These are phyloP conservation scores for Hapalemur alaotrensis DNA, from an alignment of 2,797 vertebrate species.

Conservation along the genomic window DNA sequence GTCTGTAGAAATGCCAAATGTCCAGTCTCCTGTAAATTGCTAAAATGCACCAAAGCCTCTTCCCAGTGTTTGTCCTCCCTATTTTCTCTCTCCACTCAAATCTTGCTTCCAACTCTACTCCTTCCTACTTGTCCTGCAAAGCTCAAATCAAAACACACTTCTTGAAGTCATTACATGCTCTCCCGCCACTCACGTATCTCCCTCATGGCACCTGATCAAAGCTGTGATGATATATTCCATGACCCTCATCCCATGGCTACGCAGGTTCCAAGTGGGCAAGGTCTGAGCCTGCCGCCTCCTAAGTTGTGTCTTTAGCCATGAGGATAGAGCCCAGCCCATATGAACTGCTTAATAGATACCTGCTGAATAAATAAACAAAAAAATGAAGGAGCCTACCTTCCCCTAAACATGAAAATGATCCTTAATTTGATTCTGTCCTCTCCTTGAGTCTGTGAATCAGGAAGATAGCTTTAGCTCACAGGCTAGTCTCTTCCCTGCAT, in stretches of 20 bases:
- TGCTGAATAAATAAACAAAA: background rate
- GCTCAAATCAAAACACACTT: background rate
- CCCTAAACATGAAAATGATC: background rate
- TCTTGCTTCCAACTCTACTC: background rate
- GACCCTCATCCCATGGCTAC: background rate
- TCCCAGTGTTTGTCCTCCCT: background rate
- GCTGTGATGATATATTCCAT: background rate
- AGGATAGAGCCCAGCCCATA: background rate
- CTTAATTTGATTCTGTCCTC: background rate
- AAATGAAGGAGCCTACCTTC: background rate
- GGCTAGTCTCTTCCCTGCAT: background rate
- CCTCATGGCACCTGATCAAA: background rate
- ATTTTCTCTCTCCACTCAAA: background rate
- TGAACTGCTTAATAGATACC: background rate
- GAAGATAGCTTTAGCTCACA: background rate
- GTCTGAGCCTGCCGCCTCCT: accelerated
- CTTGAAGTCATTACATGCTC: background rate
- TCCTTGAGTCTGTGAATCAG: background rate
- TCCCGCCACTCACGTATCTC: too few relatives aligned
- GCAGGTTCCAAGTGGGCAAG: background rate
- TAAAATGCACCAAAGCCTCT: accelerated
- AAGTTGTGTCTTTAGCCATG: background rate
- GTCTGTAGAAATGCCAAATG: accelerated
- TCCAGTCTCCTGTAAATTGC: background rate
- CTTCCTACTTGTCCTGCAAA: background rate